Evolutionary conservation across 2,113 vertebrate genomes (phyloP).

Genomic region (Lonchura striata): DNA sequence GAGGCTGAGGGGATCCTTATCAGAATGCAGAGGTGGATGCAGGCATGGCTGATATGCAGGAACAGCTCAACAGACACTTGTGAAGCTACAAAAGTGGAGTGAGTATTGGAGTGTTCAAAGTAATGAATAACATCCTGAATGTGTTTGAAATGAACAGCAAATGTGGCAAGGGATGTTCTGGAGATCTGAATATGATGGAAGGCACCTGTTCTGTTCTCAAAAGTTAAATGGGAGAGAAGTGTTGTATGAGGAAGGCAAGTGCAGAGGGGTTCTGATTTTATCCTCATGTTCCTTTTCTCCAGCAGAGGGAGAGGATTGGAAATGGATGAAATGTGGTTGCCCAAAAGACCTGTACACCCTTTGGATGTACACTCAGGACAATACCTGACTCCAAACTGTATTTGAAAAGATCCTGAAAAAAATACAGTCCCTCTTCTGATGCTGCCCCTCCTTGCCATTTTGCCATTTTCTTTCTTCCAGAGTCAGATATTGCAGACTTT

Average conservation of each 20-base stretch:
- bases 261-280: background rate
- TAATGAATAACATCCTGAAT: background rate
- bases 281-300: background rate
- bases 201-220: background rate
- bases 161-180: background rate
- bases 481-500: slow-evolving; percentile 92
- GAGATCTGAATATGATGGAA: background rate
- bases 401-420: background rate
- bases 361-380: background rate
- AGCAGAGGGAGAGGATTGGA: background rate
- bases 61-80: background rate
- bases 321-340: background rate
- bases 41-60: background rate
- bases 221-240: background rate
- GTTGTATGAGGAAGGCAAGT: background rate
- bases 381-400: background rate
- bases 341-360: fast-evolving
- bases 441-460: background rate
- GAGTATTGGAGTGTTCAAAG: background rate
- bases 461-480: slow-evolving; percentile 60
- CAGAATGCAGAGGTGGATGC: background rate
- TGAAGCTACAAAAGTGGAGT: background rate
- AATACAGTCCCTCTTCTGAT: background rate
- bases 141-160: background rate
- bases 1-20: background rate